Evolutionary conservation across 2,888 invertebrate genomes (phyloP), one percentile per base, ranked within the genome.

Genomic region (Agonum fuliginosum): DNA sequence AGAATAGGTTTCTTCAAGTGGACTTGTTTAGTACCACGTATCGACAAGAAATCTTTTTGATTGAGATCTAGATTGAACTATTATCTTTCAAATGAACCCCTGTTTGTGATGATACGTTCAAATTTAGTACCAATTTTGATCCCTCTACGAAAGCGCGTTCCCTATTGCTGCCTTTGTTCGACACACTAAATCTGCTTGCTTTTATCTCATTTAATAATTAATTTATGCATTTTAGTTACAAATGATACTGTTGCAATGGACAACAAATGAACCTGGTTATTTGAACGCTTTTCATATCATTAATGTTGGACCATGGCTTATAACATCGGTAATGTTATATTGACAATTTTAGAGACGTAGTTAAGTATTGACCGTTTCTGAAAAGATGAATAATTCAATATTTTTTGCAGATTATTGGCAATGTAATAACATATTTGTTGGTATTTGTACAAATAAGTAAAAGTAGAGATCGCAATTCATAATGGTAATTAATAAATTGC

Each of bases 261-360:
- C 51, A 1, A 34, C 70, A 27, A 70, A 3, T 22, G 77, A 77
- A 8, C 41, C 54, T 5, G 75, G 67, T 14, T 70, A 69, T 37
- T 43, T 77, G 14, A 70, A 17, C n/a, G 70, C 77, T 3, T 77
- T 77, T 46, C 30, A 77, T 27, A 24, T 77, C 10, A 77, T 77
- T 69, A 67, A 77, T 58, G 70, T 77, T 24, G 77, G 77, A 54
- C 77, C 77, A 17, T 77, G 77, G 77, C 37, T 77, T 10, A 12
- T 77, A 19, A 58, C 77, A 14, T 54, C 77, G 54, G 77, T 77
- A 77, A 34, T 19, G 41, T 62, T 1, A 54, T 43, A 37, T 30
- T 34, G 34, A 22, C 17, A 37, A 27, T 24, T 41, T 54, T n/a
- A n/a, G n/a, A n/a, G n/a, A n/a, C n/a, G n/a, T n/a, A n/a, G 8